Evolutionary conservation across 2,797 vertebrate species (phyloP).

Genomic region (Varecia variegata): DNA sequence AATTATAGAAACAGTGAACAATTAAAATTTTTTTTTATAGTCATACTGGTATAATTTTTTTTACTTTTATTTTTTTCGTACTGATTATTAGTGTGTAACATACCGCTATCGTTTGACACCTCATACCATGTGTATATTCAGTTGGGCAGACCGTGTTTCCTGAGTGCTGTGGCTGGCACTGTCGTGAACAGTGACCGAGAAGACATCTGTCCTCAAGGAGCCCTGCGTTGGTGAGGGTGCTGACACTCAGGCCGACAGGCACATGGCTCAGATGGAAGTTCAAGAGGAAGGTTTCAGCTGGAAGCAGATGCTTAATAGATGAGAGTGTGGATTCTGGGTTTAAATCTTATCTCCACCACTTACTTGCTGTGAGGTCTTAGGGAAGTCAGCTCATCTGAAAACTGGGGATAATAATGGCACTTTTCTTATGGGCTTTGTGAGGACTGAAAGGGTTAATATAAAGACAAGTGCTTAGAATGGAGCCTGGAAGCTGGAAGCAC

Average conservation of each 20-base stretch:
- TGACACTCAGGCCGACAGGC: not conserved
- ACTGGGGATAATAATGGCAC: not conserved
- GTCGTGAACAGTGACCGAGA: not conserved
- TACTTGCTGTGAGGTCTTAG: not conserved
- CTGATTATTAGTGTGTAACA: not conserved
- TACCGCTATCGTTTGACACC: not conserved
- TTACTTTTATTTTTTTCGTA: not conserved
- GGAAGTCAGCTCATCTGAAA: too few relatives aligned
- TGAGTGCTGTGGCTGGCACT: not conserved
- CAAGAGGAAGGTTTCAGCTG: not conserved
- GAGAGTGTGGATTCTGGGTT: not conserved
- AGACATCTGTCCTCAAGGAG: not conserved
- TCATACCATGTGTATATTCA: not conserved
- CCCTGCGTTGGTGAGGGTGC: not conserved
- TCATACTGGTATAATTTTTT: not conserved
- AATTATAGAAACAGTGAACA: not conserved
- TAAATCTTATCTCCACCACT: not conserved
- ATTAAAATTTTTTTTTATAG: not conserved
- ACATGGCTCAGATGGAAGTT: not conserved
- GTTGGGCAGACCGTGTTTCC: not conserved
- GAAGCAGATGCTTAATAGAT: not conserved
- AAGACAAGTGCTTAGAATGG: not conserved
- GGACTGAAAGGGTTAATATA: not conserved
- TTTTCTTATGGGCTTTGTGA: not conserved
- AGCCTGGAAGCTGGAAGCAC: not conserved